Conservation (phyloP, 92 coral and sea anemone species). For the Scolanthus callimorphus region DNA sequence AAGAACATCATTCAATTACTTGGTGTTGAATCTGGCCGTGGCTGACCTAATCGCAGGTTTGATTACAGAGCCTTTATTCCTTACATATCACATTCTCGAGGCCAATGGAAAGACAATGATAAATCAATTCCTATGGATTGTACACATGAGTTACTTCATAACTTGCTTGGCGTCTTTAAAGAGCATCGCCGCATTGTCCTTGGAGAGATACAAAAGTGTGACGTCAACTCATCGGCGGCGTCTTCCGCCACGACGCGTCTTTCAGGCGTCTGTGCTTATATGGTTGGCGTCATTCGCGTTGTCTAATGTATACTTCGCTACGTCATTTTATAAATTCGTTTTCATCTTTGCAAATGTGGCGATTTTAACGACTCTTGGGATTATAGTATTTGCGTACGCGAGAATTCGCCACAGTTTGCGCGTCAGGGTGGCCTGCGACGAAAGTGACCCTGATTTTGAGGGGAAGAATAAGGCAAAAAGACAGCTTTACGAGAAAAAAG, state of each 20-base stretch:
- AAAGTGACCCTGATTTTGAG: too few species aligned
- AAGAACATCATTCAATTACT: conserved; percentile 65
- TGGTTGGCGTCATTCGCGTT: conserved; percentile 46
- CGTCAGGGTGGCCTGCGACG: conserved; percentile 31
- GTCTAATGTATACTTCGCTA: conserved; percentile 43
- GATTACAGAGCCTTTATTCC: conserved; percentile 67
- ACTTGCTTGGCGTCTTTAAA: conserved; percentile 68
- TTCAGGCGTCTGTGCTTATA: conserved; percentile 28
- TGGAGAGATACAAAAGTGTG: conserved; percentile 64
- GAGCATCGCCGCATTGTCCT: conserved; percentile 70
- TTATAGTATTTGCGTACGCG: conserved; percentile 38
- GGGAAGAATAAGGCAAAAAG: not conserved
- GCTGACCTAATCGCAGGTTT: conserved; percentile 68
- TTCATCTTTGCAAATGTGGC: conserved; percentile 62
- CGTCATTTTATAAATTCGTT: conserved; percentile 44
- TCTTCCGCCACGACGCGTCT: conserved; percentile 23
- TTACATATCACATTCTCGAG: conserved; percentile 62
- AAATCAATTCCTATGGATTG: conserved; percentile 31
- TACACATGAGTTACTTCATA: conserved; percentile 60
- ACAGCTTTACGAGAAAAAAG: conserved; percentile 37
- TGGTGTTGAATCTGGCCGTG: conserved; percentile 66
- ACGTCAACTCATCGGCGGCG: conserved; percentile 51
- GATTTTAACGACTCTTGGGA: conserved; percentile 32
- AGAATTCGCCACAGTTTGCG: conserved; percentile 51
- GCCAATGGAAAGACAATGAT: conserved; percentile 34